Evolutionary conservation across 2,888 invertebrate species (phyloP).

Genomic region (Acrocyrtus sp.): DNA sequence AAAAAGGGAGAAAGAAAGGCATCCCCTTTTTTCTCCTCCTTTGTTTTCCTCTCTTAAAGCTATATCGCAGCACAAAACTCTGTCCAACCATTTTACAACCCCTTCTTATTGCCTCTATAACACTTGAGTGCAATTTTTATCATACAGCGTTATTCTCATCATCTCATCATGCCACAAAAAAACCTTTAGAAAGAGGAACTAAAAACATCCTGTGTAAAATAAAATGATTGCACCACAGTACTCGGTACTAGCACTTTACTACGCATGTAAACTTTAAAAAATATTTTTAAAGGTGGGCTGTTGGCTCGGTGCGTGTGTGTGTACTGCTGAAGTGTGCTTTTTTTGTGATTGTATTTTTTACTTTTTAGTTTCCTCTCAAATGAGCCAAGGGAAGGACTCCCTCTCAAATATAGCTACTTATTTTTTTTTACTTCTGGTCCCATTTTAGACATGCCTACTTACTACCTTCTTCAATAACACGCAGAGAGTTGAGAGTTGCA

Average conservation of each 20-base stretch:
- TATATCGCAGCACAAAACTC: neutral
- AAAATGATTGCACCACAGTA: too few species aligned
- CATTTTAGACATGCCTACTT: too few species aligned
- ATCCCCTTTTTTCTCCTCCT: slow-evolving; percentile 24
- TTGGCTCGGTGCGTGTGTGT: too few species aligned
- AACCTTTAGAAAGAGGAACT: slow-evolving; percentile 36
- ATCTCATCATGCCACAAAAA: neutral
- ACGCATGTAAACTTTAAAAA: too few species aligned
- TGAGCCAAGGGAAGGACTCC: slow-evolving; percentile 23
- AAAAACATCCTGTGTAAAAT: slow-evolving; percentile 51
- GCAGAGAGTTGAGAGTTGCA: too few species aligned
- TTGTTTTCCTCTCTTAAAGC: neutral
- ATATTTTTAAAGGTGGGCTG: too few species aligned
- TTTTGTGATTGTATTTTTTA: slow-evolving; percentile 1
- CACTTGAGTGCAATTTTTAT: too few species aligned
- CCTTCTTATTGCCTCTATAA: neutral
- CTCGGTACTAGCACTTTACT: too few species aligned
- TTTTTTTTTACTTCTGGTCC: too few species aligned
- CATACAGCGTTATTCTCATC: slow-evolving; percentile 8
- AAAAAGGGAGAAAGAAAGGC: slow-evolving; percentile 6
- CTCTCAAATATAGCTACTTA: neutral
- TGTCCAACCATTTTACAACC: neutral
- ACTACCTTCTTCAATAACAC: too few species aligned
- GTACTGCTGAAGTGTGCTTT: slow-evolving; percentile 2
- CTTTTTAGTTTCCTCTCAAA: slow-evolving; percentile 23